These are phyloP conservation scores for Hylaeus anthracinus DNA, from an alignment of 1,140 invertebrate species.

Conservation along the genomic window DNA sequence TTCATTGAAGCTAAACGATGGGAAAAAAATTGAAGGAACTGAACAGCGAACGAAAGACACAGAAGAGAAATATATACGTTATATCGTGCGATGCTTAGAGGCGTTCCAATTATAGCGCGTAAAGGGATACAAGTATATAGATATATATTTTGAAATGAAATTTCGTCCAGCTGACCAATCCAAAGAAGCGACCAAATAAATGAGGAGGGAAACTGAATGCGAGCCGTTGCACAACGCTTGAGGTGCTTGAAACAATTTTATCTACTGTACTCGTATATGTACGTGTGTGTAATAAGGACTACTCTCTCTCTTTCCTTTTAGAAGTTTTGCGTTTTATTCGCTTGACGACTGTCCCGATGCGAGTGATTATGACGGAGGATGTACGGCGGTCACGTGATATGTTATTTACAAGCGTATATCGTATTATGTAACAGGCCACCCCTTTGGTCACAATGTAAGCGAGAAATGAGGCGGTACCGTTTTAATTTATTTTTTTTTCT, in stretches of 20 bases:
- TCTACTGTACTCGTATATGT: constrained; percentile 45
- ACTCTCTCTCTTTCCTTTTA: constrained; percentile 48
- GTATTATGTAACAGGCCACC: constrained; percentile 67
- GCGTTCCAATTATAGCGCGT: constrained; percentile 13
- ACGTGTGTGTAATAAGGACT: constrained; percentile 35
- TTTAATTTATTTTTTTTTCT: constrained; percentile 62
- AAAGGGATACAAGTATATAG: constrained; percentile 52
- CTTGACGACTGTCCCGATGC: constrained; percentile 54
- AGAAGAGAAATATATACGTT: constrained; percentile 18
- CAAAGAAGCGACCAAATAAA: constrained; percentile 81
- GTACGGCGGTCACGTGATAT: constrained; percentile 75
- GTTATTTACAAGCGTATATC: constrained; percentile 66
- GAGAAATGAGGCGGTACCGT: constrained; percentile 62
- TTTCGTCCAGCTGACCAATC: constrained; percentile 81
- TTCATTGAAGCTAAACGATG: constrained; percentile 19
- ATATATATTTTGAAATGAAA: constrained; percentile 68
- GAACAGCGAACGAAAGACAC: constrained; percentile 30
- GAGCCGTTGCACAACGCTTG: constrained; percentile 74
- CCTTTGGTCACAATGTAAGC: constrained; percentile 59
- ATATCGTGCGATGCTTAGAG: background rate
- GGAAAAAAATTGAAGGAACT: constrained; percentile 22
- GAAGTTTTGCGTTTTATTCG: constrained; percentile 39
- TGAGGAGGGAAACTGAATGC: constrained; percentile 71
- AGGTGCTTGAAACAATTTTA: constrained; percentile 64
- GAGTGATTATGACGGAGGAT: constrained; percentile 58